Percentiles rank a stretch among this genome's conserved stretches.
These are phyloP conservation scores for Caenorhabditis briggsae DNA, from an alignment of 1,140 invertebrate species.

Conservation along the genomic window DNA sequence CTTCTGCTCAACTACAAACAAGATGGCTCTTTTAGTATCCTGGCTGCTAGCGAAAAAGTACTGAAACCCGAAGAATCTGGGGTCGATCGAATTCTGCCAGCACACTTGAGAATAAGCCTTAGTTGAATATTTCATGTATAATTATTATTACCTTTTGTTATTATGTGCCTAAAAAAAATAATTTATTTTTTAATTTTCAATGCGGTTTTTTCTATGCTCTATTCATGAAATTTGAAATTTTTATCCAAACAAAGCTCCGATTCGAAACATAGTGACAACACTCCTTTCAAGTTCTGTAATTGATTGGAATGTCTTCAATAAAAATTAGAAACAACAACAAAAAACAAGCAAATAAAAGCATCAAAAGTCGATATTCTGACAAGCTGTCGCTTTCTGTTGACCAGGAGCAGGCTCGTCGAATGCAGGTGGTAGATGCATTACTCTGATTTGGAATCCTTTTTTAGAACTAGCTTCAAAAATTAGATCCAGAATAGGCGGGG, in stretches of 20 bases:
- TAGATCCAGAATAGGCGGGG: conserved; percentile 26
- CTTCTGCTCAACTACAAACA: conserved; percentile 15
- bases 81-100: conserved; percentile 1
- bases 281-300: too few species aligned
- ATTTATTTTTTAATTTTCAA: not conserved
- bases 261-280: too few species aligned
- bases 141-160: not conserved
- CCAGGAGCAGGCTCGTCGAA: conserved; percentile 36
- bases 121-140: not conserved
- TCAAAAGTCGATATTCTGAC: conserved; percentile 43
- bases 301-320: too few species aligned
- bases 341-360: not conserved
- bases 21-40: conserved; percentile 23
- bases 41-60: conserved; percentile 20
- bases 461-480: conserved; percentile 46
- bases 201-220: not conserved
- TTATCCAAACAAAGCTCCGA: too few species aligned
- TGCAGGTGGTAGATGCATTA: conserved; percentile 33
- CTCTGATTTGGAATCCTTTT: conserved; percentile 40
- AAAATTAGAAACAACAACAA: not conserved
- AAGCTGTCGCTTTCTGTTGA: not conserved
- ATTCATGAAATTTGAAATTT: not conserved
- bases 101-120: conserved; percentile 10
- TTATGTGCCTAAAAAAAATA: not conserved
- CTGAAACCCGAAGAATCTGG: conserved; percentile 22